Base-by-base conservation (phyloP, 2,888 invertebrate genomes). In the Gortyna flavago region DNA sequence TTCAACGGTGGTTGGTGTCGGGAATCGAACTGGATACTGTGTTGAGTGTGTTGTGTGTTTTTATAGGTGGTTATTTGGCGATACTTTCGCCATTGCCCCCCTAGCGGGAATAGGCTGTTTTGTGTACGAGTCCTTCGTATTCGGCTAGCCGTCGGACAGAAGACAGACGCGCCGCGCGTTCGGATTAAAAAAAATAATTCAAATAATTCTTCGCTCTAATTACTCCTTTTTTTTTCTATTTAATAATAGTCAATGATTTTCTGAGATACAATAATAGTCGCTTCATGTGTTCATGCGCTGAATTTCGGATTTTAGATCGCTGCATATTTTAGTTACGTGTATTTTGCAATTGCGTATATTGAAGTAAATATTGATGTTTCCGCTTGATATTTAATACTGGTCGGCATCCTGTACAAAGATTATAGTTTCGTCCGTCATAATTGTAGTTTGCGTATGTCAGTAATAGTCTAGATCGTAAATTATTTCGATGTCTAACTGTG, bases 21-120 rank as follows among this genome's bases (percentile, higher is more conserved):
- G 96, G 96, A 96, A 92, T 94, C 92, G 95, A 93, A 96, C 96
- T 96, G 96, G 96, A 96, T 96, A 93, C 93, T 88, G 89, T 91
- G 87, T 87, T 90, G 88, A 88, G 90, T 86, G 94, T 91, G 95
- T 91, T 92, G 93, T 93, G 95, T 92, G 96, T 95, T 95, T 96
- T 95, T 96, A 96, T 96, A 96, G 95, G 94, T 95, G 95, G 94
- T 94, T 96, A 95, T 96, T 95, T 94, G 94, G 95, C 91, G 91
- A 93, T 92, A 96, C 96, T 96, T 96, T 96, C 96, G 96, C 96
- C 93, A 93, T 90, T 91, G 95, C 96, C 96, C 95, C 93, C 93
- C 92, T 95, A 92, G 92, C 91, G 92, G 93, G 94, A 93, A 92
- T 91, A 92, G 87, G 91, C 85, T 87, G 86, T 83, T 86, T 88